A percentile compares a stretch with the other conserved stretches of the same genome.
phyloP scores from a whole-genome alignment of 2,888 invertebrate genomes.

The Sturmia bella region DNA sequence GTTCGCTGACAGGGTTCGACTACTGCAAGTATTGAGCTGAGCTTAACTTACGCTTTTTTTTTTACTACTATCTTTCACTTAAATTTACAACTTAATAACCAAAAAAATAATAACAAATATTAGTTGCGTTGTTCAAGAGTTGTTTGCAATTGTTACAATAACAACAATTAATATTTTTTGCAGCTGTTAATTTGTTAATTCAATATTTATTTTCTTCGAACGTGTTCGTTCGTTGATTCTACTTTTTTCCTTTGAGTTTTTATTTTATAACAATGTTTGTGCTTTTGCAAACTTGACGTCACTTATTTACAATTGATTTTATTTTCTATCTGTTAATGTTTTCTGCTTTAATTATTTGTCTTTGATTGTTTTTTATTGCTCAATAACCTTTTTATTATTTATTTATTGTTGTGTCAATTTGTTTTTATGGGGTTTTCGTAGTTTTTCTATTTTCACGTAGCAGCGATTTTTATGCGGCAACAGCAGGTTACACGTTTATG shows the following conservation, averaged over 20 bases:
- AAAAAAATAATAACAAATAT: no score
- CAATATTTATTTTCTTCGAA: conserved; percentile 41
- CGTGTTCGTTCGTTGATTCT: not conserved
- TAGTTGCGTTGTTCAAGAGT: conserved; percentile 4
- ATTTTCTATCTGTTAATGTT: conserved; percentile 22
- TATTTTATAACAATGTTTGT: not conserved
- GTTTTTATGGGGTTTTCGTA: conserved; percentile 33
- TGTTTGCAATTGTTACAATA: not conserved
- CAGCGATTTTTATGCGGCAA: not conserved
- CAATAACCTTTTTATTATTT: conserved; percentile 37
- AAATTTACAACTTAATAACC: no score
- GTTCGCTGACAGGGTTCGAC: not conserved
- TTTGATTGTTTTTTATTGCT: conserved; percentile 58
- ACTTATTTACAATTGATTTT: conserved; percentile 56
- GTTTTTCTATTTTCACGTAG: conserved; percentile 12
- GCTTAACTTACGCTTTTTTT: conserved; percentile 52
- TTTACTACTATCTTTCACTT: not conserved
- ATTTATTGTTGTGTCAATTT: conserved; percentile 33
- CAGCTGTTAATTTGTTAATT: conserved; percentile 40
- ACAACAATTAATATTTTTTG: conserved; percentile 16
- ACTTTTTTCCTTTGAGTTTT: not conserved
- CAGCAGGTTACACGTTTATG: conserved; percentile 12
- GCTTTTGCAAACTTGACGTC: conserved; percentile 52
- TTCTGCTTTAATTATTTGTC: conserved; percentile 40
- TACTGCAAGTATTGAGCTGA: conserved; percentile 16